These are phyloP conservation scores for Ammodytes dubius DNA, from an alignment of 2,113 vertebrate species.

Conservation along the genomic window DNA sequence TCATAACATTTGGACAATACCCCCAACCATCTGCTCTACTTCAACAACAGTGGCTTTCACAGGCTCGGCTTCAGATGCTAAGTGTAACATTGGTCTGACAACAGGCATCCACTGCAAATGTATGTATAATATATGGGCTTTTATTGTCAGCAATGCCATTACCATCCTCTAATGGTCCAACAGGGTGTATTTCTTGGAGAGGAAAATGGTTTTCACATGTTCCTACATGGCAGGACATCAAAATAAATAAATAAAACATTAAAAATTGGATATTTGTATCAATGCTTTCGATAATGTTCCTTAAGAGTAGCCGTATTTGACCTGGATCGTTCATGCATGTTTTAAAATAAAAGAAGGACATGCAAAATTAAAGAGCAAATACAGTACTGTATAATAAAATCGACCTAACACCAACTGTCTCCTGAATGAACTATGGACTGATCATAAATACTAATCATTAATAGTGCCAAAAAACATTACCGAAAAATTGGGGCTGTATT, in stretches of 20 bases:
- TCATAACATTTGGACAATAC: conserved; percentile 36
- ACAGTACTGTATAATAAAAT: conserved; percentile 48
- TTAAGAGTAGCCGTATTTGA: conserved; percentile 28
- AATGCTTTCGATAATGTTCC: conserved; percentile 18
- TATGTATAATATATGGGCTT: conserved; percentile 16
- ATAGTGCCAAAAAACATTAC: conserved; percentile 83
- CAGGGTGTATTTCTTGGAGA: conserved; percentile 18
- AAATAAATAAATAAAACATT: conserved; percentile 6
- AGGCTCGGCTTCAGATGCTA: conserved; percentile 31
- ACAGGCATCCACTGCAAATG: conserved; percentile 34
- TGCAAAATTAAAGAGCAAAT: conserved; percentile 31
- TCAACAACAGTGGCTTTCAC: conserved; percentile 11
- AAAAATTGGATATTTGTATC: not conserved
- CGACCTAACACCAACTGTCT: conserved; percentile 42
- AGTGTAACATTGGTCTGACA: conserved; percentile 10
- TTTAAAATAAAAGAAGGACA: not conserved
- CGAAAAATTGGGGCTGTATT: conserved; percentile 79
- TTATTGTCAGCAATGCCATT: conserved; percentile 21
- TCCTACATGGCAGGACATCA: conserved; percentile 1
- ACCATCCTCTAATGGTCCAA: conserved; percentile 8
- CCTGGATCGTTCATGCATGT: not conserved
- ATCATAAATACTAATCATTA: conserved; percentile 83
- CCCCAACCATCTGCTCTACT: conserved; percentile 42
- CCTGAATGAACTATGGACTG: conserved; percentile 70
- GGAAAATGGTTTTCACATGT: conserved; percentile 8